Percentiles rank a stretch among this genome's conserved stretches.
These are phyloP conservation scores for Xestia c-nigrum DNA, from an alignment of 2,888 invertebrate genomes.

Conservation along the genomic window DNA sequence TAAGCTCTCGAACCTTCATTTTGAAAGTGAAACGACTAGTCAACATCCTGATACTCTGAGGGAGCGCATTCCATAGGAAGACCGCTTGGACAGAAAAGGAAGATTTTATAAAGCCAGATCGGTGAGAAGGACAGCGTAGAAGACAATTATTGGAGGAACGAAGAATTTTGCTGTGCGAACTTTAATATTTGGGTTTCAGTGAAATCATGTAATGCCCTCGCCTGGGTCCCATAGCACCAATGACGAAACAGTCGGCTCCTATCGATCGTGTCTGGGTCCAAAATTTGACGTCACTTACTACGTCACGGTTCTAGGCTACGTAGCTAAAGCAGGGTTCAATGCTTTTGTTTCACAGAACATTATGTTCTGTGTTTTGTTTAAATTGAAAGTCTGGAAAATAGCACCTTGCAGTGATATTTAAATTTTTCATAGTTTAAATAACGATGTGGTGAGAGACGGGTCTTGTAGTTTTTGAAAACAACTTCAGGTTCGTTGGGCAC, in stretches of 20 bases:
- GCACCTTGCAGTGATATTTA: neutral
- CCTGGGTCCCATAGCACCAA: slow-evolving; percentile 26
- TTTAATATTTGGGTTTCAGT: neutral
- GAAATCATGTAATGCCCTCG: slow-evolving; percentile 1
- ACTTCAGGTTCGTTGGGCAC: too few relatives aligned
- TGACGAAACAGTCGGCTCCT: slow-evolving; percentile 38
- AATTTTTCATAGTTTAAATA: neutral
- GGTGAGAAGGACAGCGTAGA: too few relatives aligned
- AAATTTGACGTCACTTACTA: slow-evolving; percentile 59
- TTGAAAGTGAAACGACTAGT: too few relatives aligned
- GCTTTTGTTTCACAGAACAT: too few relatives aligned
- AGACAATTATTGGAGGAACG: too few relatives aligned
- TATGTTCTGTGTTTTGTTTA: too few relatives aligned
- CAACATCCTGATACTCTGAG: too few relatives aligned
- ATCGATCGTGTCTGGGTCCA: slow-evolving; percentile 50
- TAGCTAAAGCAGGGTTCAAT: slow-evolving; percentile 31
- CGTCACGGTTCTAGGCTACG: slow-evolving; percentile 48
- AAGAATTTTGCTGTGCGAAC: too few relatives aligned
- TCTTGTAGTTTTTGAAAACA: neutral
- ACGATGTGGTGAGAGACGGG: neutral
- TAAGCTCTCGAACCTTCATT: too few relatives aligned
- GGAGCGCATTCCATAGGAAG: too few relatives aligned
- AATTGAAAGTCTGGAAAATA: neutral
- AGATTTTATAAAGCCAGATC: too few relatives aligned
- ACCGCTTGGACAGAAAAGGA: too few relatives aligned